These are phyloP conservation scores for Thymelicus acteon DNA, from an alignment of 2,888 invertebrate species.

Conservation along the genomic window DNA sequence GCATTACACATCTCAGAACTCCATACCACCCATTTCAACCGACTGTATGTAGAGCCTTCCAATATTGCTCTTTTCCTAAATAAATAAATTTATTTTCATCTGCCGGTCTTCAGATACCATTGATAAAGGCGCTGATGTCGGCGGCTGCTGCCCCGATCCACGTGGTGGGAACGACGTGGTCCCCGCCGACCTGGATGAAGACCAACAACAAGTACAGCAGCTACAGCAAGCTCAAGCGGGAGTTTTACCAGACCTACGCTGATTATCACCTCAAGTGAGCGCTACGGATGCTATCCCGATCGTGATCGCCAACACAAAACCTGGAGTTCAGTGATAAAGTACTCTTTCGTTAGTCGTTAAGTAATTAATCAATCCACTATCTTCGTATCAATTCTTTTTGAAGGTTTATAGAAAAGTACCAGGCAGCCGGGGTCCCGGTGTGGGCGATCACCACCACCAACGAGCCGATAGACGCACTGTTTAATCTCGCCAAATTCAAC, in stretches of 20 bases:
- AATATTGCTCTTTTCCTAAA: too few species aligned
- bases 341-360: too few species aligned
- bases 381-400: constrained; percentile 34
- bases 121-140: constrained; percentile 58
- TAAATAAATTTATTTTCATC: too few species aligned
- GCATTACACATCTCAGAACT: too few species aligned
- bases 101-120: constrained; percentile 65
- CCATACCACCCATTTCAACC: too few species aligned
- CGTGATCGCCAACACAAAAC: too few species aligned
- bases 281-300: too few species aligned
- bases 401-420: constrained; percentile 90
- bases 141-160: constrained; percentile 58
- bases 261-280: constrained; percentile 87
- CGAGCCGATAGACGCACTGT: constrained; percentile 88
- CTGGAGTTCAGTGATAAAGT: too few species aligned
- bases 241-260: constrained; percentile 89
- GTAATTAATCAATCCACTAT: too few species aligned
- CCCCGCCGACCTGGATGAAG: constrained; percentile 87
- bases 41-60: too few species aligned
- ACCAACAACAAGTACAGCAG: constrained; percentile 72
- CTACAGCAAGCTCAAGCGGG: constrained; percentile 63
- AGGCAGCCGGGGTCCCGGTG: constrained; percentile 82
- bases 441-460: constrained; percentile 95
- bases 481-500: constrained; percentile 85
- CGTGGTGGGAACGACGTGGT: constrained; percentile 80